Conservation (phyloP, 2,888 invertebrate species). For the Eupithecia exiguata region DNA sequence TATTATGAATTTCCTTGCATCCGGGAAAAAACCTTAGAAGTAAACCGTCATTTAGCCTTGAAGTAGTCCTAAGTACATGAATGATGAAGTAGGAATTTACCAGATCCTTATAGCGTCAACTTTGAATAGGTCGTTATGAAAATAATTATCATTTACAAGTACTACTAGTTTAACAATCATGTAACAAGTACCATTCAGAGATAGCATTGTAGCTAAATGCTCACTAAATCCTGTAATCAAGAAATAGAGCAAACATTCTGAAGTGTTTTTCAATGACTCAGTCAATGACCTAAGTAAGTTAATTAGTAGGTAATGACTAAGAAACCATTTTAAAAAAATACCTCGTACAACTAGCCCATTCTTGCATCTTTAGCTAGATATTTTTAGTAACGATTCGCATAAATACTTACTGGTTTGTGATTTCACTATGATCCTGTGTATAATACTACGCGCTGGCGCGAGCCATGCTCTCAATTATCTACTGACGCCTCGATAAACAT, state of each 20-base stretch:
- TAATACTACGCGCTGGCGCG: too few species aligned
- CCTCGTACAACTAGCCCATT: too few species aligned
- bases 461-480: too few species aligned
- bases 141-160: conserved; percentile 5
- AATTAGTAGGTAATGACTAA: neutral
- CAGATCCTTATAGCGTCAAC: neutral
- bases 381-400: too few species aligned
- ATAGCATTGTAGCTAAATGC: conserved; percentile 12
- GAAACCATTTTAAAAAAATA: too few species aligned
- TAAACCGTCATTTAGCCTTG: neutral
- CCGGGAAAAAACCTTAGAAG: neutral
- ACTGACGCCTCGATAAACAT: too few species aligned
- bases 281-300: conserved; percentile 10
- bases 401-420: too few species aligned
- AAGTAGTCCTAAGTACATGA: neutral
- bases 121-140: neutral
- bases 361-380: too few species aligned
- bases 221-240: neutral
- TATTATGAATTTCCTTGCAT: too few species aligned
- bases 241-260: neutral
- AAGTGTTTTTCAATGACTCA: conserved; percentile 12
- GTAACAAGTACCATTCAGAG: conserved; percentile 9
- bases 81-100: neutral
- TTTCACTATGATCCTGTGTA: too few species aligned
- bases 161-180: neutral